Evolutionary conservation across 2,888 invertebrate species (phyloP).

Genomic region (Diloba caeruleocephala): DNA sequence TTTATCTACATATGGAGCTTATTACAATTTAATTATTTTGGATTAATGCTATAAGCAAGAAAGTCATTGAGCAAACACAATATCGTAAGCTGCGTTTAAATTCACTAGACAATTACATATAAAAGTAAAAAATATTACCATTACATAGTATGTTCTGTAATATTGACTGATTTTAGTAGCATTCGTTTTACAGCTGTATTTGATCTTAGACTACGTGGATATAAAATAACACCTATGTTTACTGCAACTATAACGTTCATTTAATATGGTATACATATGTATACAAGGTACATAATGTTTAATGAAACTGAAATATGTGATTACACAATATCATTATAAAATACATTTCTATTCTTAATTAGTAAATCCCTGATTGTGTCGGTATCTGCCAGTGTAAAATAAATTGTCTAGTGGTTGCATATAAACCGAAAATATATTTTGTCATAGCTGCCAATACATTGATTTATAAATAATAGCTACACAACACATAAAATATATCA

Average conservation of each 20-base stretch:
- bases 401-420: conserved; percentile 17
- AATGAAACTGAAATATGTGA: conserved; percentile 21
- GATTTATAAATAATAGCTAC: conserved; percentile 41
- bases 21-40: conserved; percentile 19
- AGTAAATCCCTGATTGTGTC: conserved; percentile 9
- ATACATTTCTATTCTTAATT: conserved; percentile 17
- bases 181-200: conserved; percentile 21
- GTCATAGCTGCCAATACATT: conserved; percentile 47
- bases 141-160: conserved; percentile 18
- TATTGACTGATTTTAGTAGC: conserved; percentile 11
- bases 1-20: conserved; percentile 7
- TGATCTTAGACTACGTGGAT: conserved; percentile 33
- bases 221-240: conserved; percentile 28
- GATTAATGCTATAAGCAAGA: conserved; percentile 20
- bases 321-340: conserved; percentile 15
- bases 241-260: too few relatives aligned
- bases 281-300: conserved; percentile 1
- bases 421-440: conserved; percentile 24
- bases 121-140: conserved; percentile 50
- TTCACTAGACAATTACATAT: conserved; percentile 42
- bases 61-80: conserved; percentile 43
- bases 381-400: conserved; percentile 10
- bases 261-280: too few relatives aligned
- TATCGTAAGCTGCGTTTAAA: conserved; percentile 43
- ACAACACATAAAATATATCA: conserved; percentile 44